Base-by-base conservation (phyloP, 1,140 invertebrate genomes). In the Dreissena rostriformis region DNA sequence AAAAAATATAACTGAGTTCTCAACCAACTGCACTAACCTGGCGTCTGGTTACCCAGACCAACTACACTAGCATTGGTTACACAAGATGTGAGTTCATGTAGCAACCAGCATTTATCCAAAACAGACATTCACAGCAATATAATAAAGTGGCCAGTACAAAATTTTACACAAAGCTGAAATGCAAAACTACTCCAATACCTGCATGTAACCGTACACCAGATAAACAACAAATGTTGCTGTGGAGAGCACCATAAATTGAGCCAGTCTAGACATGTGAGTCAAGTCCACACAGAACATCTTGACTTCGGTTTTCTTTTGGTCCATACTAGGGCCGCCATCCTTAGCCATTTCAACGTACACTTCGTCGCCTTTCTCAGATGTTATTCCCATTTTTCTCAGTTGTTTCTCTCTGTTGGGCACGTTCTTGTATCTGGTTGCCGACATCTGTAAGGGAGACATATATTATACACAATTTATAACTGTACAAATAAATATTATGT, bases 131-230 rank as follows among this genome's bases (percentile, higher is more conserved):
- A 61, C 4, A 61, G 22, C 57, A 61, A 2, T 61, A 61, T 4
- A n/a, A 5, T 61, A 61, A 61, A 61, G 17, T 61, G 22, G 22
- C 2, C 57, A 61, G 17, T 61, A 39, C 39, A 39, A 39, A 39
- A 8, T 39, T 39, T 39, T 39, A 5, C 2, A 39, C 39, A 24
- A 74, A 49, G 15, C 29, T 51, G 0, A 65, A 0, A 26, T 17
- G 39, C 10, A 83, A 53, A 67, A 65, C n/a, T 55, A 49, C n/a
- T 39, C 5, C 66, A n/a, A 91, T 91, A 95, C 95, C 93, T 98
- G 96, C 90, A 98, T 95, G 94, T 98, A 98, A 82, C 97, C 98
- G 95, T 98, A 99, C 0, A 97, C 93, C 68, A 98, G 94, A 93
- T 97, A 98, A 90, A 98, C 97, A 73, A 97, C 93, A 93, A 99